Evolutionary conservation across 2,113 vertebrate genomes (phyloP).

Genomic region (Bothrops jararaca): DNA sequence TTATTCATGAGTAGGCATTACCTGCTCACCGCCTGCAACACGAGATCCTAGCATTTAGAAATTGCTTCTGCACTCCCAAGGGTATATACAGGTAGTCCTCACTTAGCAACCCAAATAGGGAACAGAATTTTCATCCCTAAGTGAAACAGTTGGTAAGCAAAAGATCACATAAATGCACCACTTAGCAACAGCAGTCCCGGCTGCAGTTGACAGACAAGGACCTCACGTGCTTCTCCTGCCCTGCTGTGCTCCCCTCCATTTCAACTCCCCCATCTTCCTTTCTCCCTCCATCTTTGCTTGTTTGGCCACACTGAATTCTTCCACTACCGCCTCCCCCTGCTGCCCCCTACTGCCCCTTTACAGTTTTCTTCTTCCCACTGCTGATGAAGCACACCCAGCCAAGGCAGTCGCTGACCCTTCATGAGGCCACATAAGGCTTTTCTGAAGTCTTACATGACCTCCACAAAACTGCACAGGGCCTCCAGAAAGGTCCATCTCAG

Average conservation of each 20-base stretch:
- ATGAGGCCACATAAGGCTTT: neutral
- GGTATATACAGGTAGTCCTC: neutral
- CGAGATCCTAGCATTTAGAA: neutral
- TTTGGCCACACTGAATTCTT: neutral
- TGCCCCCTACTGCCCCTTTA: neutral
- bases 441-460: neutral
- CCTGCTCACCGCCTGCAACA: neutral
- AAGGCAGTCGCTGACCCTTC: neutral
- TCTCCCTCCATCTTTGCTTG: neutral
- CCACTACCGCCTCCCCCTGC: neutral
- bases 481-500: neutral
- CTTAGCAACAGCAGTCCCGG: neutral
- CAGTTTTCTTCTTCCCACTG: neutral
- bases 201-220: neutral
- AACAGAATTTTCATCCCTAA: neutral
- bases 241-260: neutral
- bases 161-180: neutral
- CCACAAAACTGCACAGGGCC: neutral
- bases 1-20: neutral
- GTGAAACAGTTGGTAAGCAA: neutral
- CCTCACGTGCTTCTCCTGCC: neutral
- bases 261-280: neutral
- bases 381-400: neutral
- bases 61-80: neutral
- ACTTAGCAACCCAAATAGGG: neutral